Conservation (phyloP, 2,797 vertebrate species). For the Acridotheres tristis region DNA sequence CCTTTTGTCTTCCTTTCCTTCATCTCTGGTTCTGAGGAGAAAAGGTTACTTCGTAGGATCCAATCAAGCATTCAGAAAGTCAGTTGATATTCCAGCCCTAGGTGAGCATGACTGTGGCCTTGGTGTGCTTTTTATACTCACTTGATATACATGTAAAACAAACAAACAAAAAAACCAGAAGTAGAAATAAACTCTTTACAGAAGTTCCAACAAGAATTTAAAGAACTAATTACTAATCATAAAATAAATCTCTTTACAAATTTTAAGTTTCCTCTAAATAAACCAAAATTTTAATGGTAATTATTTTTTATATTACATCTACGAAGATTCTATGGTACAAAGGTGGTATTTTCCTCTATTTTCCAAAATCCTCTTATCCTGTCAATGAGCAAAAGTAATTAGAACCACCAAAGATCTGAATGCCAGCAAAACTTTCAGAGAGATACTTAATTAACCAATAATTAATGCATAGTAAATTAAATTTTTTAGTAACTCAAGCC, state of each 20-base stretch:
- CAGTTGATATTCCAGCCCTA: not conserved
- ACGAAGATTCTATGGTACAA: not conserved
- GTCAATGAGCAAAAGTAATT: not conserved
- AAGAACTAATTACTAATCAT: not conserved
- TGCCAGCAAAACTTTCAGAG: constrained; percentile 16
- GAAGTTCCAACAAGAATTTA: not conserved
- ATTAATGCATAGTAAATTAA: constrained; percentile 58
- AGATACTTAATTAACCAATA: constrained; percentile 39
- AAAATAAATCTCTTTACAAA: not conserved
- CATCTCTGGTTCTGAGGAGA: not conserved
- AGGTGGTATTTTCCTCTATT: not conserved
- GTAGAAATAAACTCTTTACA: not conserved
- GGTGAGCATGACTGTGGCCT: not conserved
- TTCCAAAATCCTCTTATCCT: not conserved
- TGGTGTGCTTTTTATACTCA: not conserved
- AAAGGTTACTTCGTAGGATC: not conserved
- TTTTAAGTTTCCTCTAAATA: not conserved
- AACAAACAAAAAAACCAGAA: not conserved
- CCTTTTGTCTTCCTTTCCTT: not conserved
- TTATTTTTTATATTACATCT: not conserved
- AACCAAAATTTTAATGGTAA: not conserved
- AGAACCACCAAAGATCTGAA: not conserved
- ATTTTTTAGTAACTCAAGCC: constrained; percentile 36
- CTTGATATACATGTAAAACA: not conserved
- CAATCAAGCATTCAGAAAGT: not conserved